Evolutionary conservation across 2,113 vertebrate species (phyloP).

Genomic region (Synodontis membranacea): DNA sequence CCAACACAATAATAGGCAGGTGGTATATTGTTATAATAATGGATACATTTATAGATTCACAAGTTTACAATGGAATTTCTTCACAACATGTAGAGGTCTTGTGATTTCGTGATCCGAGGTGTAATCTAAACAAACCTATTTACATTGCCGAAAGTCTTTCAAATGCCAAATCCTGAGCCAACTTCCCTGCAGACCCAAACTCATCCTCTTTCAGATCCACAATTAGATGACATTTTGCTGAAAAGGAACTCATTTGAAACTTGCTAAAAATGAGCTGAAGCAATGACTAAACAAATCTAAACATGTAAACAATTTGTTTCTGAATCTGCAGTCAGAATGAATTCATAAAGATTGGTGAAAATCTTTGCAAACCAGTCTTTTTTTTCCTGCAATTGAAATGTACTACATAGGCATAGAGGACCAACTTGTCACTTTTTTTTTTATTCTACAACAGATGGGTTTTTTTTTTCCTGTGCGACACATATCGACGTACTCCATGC

Average conservation of each 20-base stretch:
- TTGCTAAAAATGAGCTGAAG: not conserved
- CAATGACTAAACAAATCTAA: no score
- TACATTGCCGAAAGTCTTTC: no score
- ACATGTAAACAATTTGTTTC: no score
- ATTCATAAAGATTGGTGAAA: not conserved
- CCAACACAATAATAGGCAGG: no score
- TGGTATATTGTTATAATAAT: no score
- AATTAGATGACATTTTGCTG: not conserved
- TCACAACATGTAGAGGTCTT: no score
- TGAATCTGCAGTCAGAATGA: not conserved
- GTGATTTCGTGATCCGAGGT: no score
- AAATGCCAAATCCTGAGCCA: not conserved
- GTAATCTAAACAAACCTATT: not conserved
- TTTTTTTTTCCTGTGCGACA: slow-evolving; percentile 26
- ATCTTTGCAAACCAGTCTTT: not conserved
- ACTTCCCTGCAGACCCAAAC: not conserved
- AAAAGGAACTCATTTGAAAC: not conserved
- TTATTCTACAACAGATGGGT: slow-evolving; percentile 40
- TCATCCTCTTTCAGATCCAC: not conserved
- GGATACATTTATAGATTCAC: no score
- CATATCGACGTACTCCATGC: slow-evolving; percentile 45
- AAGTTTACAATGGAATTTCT: no score
- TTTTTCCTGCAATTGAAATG: no score
- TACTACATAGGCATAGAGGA: no score
- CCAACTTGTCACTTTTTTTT: slow-evolving; percentile 46